phyloP scores from a whole-genome alignment of 2,888 invertebrate genomes.

The Plagodis dolabraria region DNA sequence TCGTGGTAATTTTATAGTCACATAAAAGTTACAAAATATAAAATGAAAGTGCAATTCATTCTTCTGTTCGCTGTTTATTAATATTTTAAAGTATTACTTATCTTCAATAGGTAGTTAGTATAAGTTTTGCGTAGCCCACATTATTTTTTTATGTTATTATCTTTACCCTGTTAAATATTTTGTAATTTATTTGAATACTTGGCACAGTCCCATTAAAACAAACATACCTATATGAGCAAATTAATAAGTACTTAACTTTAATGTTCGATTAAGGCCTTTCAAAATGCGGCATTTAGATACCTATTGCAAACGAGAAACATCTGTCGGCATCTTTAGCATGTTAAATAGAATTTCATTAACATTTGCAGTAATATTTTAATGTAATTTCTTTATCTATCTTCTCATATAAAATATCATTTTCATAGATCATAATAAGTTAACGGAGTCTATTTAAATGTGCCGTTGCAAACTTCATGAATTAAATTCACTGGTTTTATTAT shows the following conservation, averaged over 20 bases:
- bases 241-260: neutral
- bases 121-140: no score
- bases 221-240: no score
- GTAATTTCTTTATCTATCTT: slow-evolving; percentile 9
- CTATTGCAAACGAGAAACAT: neutral
- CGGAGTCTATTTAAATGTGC: slow-evolving; percentile 10
- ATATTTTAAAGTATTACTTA: no score
- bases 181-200: no score
- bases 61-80: no score
- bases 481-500: neutral
- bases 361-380: neutral
- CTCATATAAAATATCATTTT: slow-evolving; percentile 14
- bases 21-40: no score
- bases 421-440: slow-evolving; percentile 16
- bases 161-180: no score
- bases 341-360: neutral
- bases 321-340: neutral
- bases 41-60: no score
- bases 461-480: slow-evolving; percentile 6
- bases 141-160: no score
- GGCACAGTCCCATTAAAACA: no score
- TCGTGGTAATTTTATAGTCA: no score
- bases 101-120: no score
- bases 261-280: neutral
- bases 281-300: neutral